Evolutionary conservation across 2,797 vertebrate species (phyloP), one percentile per base, ranked within the genome.

Genomic region (Zalophus californianus): DNA sequence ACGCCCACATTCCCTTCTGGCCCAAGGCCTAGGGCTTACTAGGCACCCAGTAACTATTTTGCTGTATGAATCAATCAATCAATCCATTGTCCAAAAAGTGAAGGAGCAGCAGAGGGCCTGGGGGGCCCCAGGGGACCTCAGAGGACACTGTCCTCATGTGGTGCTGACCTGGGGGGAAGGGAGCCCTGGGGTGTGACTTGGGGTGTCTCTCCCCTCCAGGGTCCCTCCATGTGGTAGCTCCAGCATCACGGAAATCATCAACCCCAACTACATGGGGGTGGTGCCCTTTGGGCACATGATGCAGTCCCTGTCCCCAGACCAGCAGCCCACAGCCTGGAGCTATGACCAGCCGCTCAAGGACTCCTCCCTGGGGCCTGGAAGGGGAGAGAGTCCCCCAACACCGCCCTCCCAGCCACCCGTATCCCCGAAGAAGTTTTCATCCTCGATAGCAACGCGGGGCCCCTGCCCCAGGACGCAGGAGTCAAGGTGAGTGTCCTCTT

Each of bases 221-320:
- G 97, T 84, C 73, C 97, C 98, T 83, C 48, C 84, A 1, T 94
- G 98, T 23, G 94, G 97, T 66, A 92, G 97, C 64, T 94, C 97
- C 12, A 32, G 98, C 18, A 13, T 98, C n/a, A 98, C 98, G 54
- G 99, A 99, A 96, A 99, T 99, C 97, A 98, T 98, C 85, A 99
- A 99, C 98, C 99, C 99, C 86, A 99, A 3, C 98, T 99, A 99
- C 98, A 99, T 99, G 98, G 99, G 99, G 11, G 58, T 99, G 96
- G 98, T 98, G 75, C 96, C 98, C 94, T 98, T 98, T 2, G 97
- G 98, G 86, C 98, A 98, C 66, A 68, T 98, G 78, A 99, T 99
- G 94, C 98, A 98, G 92, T 66, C 95, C 85, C 89, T 98, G 60
- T 98, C 98, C 90, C 92, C 98, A 0, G 99, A 99, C 56, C 99